Percentiles rank a stretch among this genome's conserved stretches.
phyloP scores from a whole-genome alignment of 2,888 invertebrate species.

The Andrena minutula region DNA sequence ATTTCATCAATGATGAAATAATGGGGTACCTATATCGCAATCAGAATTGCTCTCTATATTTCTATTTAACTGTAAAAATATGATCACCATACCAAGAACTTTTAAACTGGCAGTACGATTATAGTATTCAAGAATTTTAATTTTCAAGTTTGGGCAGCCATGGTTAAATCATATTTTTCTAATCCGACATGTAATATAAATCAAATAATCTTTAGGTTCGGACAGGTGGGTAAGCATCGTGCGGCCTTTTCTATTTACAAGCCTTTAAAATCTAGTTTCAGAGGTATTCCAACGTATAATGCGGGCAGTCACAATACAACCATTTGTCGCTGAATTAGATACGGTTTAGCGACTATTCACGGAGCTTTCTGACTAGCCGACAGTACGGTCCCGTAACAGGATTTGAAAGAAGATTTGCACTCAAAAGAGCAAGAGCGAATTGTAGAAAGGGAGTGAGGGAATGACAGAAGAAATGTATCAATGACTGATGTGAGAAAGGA shows the following conservation, averaged over 20 bases:
- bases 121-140: background rate
- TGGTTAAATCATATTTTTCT: background rate
- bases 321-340: constrained; percentile 72
- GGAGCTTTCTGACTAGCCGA: constrained; percentile 64
- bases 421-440: background rate
- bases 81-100: background rate
- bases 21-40: too few relatives aligned
- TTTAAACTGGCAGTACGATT: background rate
- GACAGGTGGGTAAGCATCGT: constrained; percentile 2
- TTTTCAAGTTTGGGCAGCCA: background rate
- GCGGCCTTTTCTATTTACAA: constrained; percentile 4
- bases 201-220: constrained; percentile 6
- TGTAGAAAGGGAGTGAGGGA: background rate
- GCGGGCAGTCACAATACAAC: constrained; percentile 61
- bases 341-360: constrained; percentile 69
- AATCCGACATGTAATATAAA: background rate
- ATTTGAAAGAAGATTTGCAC: constrained; percentile 13
- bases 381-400: constrained; percentile 22
- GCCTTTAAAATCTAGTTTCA: constrained; percentile 45
- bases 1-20: too few relatives aligned
- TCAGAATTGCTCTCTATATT: too few relatives aligned
- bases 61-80: background rate
- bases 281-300: constrained; percentile 31
- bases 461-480: background rate
- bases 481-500: background rate